Evolutionary conservation across 2,888 invertebrate species (phyloP), one percentile per base, ranked within the genome.

Genomic region (Spicauda simplicius): DNA sequence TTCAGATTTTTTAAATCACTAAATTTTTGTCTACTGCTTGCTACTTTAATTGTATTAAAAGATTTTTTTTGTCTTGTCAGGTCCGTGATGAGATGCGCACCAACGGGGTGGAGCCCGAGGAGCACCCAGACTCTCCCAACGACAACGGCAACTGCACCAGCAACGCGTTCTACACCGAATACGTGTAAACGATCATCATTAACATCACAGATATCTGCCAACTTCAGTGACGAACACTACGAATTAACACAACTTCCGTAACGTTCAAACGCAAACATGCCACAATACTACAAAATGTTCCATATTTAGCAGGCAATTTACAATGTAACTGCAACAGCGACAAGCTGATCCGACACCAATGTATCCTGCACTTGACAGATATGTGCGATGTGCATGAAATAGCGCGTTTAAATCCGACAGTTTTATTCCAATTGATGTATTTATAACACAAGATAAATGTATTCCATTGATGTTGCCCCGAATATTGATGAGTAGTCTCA

Each of bases 131-230:
- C 77, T 94, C 94, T 0, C 93, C 94, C 6, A 91, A 82, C 67
- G 93, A 94, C 78, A 94, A 90, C 76, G 94, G 94, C 86, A 89
- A 95, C 91, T 90, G 96, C 92, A 86, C 97, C 92, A 93, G 93
- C 84, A 91, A 93, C 76, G 93, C 89, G 77, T 95, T 93, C 95
- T 95, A 80, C 94, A 80, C 81, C 2, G 89, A 90, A 69, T 78
- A 85, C 72, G 81, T 83, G 53, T 90, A 88, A 80, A 12, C 20
- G 41, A 10, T 20, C 25, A 37, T 11, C 41, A 50, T 63, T 55
- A 7, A 14, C 52, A 67, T 45, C 37, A 37, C 61, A 25, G 70
- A 69, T 68, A 67, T 62, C 70, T 72, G 70, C 58, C 70, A 55
- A 70, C 37, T 61, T 12, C 50, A 18, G 54, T 16, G 18, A n/a